A percentile compares a stretch with the other conserved stretches of the same genome.
These are phyloP conservation scores for Drosophila anomelani DNA, from an alignment of 2,888 invertebrate genomes.

Conservation along the genomic window DNA sequence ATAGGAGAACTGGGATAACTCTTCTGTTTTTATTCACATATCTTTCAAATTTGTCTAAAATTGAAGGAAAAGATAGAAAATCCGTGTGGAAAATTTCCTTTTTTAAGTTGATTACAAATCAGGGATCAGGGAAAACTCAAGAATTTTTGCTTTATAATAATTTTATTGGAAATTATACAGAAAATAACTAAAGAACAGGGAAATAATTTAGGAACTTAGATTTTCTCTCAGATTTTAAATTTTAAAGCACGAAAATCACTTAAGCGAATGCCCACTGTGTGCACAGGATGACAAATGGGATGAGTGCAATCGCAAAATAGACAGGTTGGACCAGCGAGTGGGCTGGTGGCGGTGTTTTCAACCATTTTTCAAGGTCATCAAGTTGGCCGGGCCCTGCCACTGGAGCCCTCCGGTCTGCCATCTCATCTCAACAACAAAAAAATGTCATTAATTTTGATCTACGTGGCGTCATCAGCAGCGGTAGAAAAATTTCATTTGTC, in stretches of 20 bases:
- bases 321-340: slow-evolving; percentile 7
- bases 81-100: no score
- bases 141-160: no score
- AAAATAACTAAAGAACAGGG: no score
- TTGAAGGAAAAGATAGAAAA: no score
- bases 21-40: no score
- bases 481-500: slow-evolving; percentile 69
- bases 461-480: slow-evolving; percentile 46
- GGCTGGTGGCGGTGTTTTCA: background rate
- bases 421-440: slow-evolving; percentile 21
- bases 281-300: slow-evolving; percentile 18
- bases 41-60: no score
- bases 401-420: background rate
- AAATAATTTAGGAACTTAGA: no score
- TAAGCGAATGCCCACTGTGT: background rate
- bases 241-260: no score
- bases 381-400: slow-evolving; percentile 36
- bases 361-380: slow-evolving; percentile 30
- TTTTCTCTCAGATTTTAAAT: no score
- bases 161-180: no score
- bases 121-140: no score
- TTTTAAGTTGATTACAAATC: no score
- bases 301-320: slow-evolving; percentile 9
- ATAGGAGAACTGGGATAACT: background rate
- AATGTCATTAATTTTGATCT: slow-evolving; percentile 67